A percentile compares a stretch with the other conserved stretches of the same genome.
These are phyloP conservation scores for Diabrotica balteata DNA, from an alignment of 2,888 invertebrate genomes.

Conservation along the genomic window DNA sequence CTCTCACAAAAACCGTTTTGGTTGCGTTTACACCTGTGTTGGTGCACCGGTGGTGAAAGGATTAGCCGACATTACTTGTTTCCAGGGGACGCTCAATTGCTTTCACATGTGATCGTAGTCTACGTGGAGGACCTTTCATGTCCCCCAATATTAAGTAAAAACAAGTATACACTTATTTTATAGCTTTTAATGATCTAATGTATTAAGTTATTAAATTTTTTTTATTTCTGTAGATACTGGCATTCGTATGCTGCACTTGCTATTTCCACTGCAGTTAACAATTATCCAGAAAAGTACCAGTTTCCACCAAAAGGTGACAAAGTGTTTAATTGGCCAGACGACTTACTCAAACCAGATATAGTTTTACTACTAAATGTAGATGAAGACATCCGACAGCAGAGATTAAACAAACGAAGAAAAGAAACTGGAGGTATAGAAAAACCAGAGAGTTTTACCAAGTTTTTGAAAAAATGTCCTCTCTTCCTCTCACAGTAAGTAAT, in stretches of 20 bases:
- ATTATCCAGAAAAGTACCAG: constrained; percentile 40
- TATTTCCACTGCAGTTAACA: constrained; percentile 54
- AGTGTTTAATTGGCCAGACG: constrained; percentile 59
- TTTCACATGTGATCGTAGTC: too few relatives aligned
- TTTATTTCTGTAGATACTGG: constrained; percentile 55
- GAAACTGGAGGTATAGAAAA: constrained; percentile 41
- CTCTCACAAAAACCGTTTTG: too few relatives aligned
- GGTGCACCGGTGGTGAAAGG: too few relatives aligned
- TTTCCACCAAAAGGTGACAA: constrained; percentile 50
- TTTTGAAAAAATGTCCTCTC: background rate
- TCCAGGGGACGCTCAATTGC: too few relatives aligned
- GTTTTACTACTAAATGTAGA: constrained; percentile 58
- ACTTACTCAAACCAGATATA: constrained; percentile 59
- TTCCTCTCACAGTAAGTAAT: background rate
- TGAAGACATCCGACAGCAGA: constrained; percentile 55
- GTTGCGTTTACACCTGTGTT: too few relatives aligned
- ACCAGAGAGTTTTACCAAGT: background rate
- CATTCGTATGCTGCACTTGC: constrained; percentile 61
- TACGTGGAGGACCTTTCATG: too few relatives aligned
- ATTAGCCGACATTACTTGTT: too few relatives aligned
- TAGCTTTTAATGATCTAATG: too few relatives aligned
- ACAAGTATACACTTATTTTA: too few relatives aligned
- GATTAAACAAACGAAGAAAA: constrained; percentile 50
- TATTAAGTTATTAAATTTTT: constrained; percentile 34
- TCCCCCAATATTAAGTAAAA: too few relatives aligned